Base-by-base conservation (phyloP, 2,888 invertebrate species). In the Idaea biselata region DNA sequence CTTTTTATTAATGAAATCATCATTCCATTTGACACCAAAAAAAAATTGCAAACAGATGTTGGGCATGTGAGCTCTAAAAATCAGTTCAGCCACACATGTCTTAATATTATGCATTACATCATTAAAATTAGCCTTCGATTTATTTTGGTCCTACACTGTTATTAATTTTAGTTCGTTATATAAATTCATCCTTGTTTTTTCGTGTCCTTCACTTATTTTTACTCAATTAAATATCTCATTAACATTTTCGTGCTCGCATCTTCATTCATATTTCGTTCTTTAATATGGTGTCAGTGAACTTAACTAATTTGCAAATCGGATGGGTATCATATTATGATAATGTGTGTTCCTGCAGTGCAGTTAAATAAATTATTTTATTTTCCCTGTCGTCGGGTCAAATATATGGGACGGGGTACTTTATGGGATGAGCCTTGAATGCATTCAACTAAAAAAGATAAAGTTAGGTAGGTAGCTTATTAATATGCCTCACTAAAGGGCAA, bases 41-140 rank as follows among this genome's bases (percentile, higher is more conserved):
- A 33, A 44, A 44, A 44, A 44, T 44, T 44, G 44, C 44, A 44
- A 44, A 8, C 44, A 44, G 44, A 44, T 44, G 32, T 32, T 32
- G 1, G 32, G 11, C 32, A 32, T 32, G 32, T 32, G 44, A 44
- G 44, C 44, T 44, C 44, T 44, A 44, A 44, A 44, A 44, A 44
- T 44, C 44, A 44, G 14, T 44, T 44, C 44, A 44, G 11, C 44
- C 8, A 44, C 44, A 56, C 56, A 56, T 56, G 18, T 56, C 56
- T 16, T 11, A 56, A 56, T 56, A 18, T 17, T 56, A 56, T 18
- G 7, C 5, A 56, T 56, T 56, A 56, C 56, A 56, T 56, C 56
- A 56, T 56, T 16, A 17, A 55, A 55, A 55, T 25, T 44, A 14
- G 44, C 44, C 44, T 44, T 44, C 44, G 44, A 44, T 44, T 14